A percentile compares a stretch with the other conserved stretches of the same genome.
Evolutionary conservation across 2,113 vertebrate species (phyloP).

Genomic region (Seriola quinqueradiata): DNA sequence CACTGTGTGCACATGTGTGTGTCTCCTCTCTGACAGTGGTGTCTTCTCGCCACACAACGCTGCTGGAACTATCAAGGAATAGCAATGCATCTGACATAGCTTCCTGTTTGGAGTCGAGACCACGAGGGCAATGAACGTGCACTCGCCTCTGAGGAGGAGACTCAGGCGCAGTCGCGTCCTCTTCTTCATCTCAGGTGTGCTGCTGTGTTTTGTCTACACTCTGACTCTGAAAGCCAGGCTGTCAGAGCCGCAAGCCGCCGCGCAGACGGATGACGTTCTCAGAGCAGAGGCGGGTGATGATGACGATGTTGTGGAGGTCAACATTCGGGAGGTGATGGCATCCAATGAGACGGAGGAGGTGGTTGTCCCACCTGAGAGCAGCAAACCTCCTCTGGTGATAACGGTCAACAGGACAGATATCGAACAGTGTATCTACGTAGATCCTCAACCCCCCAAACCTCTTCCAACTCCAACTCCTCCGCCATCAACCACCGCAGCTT

Average conservation of each 20-base stretch:
- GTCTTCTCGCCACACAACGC: constrained; percentile 36
- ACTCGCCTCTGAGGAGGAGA: constrained; percentile 79
- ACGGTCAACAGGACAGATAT: constrained; percentile 80
- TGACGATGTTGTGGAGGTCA: constrained; percentile 46
- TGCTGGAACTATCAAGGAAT: constrained; percentile 15
- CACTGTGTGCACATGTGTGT: not conserved
- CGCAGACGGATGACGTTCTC: not conserved
- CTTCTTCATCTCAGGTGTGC: constrained; percentile 84
- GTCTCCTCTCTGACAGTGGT: constrained; percentile 10
- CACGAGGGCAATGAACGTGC: constrained; percentile 72
- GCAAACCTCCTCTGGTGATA: constrained; percentile 47
- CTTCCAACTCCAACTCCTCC: constrained; percentile 33
- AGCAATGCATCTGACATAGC: constrained; percentile 61
- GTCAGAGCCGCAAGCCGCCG: constrained; percentile 65
- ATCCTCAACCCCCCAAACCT: constrained; percentile 73
- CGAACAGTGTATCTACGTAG: constrained; percentile 86
- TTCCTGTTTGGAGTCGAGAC: constrained; percentile 59
- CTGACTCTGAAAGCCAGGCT: constrained; percentile 78
- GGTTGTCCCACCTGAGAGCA: not conserved
- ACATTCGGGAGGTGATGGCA: constrained; percentile 37
- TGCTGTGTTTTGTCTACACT: constrained; percentile 84
- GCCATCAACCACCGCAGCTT: constrained; percentile 26
- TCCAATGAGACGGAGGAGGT: constrained; percentile 55
- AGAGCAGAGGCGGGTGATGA: constrained; percentile 14
- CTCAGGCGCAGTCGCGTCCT: constrained; percentile 82